Percentiles rank a stretch among this genome's conserved stretches.
Conservation (phyloP, 2,113 vertebrate species). For the Eudyptes chrysolophus region DNA sequence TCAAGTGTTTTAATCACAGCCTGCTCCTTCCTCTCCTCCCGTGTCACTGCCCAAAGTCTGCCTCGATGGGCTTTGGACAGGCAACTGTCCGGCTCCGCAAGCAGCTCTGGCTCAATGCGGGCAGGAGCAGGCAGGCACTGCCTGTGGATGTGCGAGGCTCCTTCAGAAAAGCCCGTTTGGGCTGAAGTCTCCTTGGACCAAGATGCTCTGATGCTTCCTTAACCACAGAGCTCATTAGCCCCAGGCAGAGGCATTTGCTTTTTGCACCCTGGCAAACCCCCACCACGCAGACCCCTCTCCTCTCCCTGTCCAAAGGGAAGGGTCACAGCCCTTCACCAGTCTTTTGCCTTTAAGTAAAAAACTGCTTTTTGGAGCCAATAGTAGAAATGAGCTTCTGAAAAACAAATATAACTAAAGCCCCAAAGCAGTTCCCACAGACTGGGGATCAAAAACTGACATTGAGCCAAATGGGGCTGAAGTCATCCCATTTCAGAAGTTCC, state of each 20-base stretch:
- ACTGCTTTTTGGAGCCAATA: rapidly evolving
- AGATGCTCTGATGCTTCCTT: not conserved
- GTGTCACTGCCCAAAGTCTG: not conserved
- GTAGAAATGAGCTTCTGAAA: not conserved
- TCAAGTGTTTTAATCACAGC: rapidly evolving
- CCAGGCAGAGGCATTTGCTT: not conserved
- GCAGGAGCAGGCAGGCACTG: not conserved
- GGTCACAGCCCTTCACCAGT: not conserved
- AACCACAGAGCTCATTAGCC: not conserved
- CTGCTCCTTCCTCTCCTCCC: not conserved
- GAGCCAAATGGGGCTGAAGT: not conserved
- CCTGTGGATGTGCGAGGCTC: not conserved
- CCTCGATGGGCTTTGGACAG: not conserved
- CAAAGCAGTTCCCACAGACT: not conserved
- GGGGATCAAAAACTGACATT: not conserved
- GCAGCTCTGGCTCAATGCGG: rapidly evolving
- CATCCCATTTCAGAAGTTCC: not conserved
- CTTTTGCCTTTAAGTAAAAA: not conserved
- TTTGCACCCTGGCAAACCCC: not conserved
- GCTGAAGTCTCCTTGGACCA: not conserved
- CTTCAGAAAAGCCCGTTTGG: not conserved
- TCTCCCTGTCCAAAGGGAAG: not conserved
- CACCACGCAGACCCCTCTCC: not conserved
- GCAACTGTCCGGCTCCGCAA: rapidly evolving
- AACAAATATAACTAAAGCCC: not conserved